phyloP scores from a whole-genome alignment of 2,113 vertebrate genomes.

The Parus major region DNA sequence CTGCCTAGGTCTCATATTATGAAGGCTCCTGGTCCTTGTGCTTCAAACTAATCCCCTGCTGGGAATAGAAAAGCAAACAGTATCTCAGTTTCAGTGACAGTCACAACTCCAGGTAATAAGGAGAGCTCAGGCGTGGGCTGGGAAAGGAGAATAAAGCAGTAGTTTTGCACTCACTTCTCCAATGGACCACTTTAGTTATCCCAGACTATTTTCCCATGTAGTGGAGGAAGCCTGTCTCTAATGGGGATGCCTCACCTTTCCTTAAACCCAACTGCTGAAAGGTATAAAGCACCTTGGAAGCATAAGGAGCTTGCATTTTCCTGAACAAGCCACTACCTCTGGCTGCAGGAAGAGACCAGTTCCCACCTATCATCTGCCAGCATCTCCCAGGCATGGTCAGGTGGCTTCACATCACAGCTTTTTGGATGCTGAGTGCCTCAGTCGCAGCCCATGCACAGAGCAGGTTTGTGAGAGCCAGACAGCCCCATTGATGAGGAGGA shows the following conservation, averaged over 20 bases:
- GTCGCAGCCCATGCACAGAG: neutral
- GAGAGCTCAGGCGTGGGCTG: neutral
- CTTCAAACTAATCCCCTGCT: conserved; percentile 16
- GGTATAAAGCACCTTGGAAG: neutral
- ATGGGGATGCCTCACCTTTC: neutral
- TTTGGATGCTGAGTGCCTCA: neutral
- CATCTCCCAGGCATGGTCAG: neutral
- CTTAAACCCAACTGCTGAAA: neutral
- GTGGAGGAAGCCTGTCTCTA: neutral
- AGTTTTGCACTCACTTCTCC: neutral
- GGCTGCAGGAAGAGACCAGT: neutral
- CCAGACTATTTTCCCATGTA: fast-evolving
- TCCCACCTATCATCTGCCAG: fast-evolving
- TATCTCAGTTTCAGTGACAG: neutral
- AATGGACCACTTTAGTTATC: neutral
- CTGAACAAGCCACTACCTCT: neutral
- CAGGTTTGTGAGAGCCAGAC: neutral
- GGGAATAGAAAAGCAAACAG: conserved; percentile 54
- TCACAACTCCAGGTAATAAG: conserved; percentile 12
- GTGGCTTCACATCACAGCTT: neutral
- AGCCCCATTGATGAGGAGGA: fast-evolving
- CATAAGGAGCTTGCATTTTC: neutral
- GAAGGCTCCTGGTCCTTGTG: neutral
- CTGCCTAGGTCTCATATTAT: neutral
- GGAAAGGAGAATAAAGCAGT: neutral